Evolutionary conservation across 2,797 vertebrate species (phyloP).

Genomic region (Gymnothorax reevesii): DNA sequence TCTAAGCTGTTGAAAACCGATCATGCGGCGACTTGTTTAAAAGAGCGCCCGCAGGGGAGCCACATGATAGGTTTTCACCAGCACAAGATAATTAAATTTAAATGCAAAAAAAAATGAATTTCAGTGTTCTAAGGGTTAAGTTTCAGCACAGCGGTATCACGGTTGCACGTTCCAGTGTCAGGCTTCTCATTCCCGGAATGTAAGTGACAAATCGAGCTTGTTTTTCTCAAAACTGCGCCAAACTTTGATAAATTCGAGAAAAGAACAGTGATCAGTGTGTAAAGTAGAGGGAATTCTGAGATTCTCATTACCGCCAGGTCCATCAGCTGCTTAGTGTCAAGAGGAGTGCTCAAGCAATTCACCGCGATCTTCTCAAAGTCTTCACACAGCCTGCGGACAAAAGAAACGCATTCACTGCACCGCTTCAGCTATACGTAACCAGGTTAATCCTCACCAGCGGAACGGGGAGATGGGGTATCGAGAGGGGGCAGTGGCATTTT

Average conservation of each 20-base stretch:
- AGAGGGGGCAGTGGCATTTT: constrained; percentile 27
- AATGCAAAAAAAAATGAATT: no score
- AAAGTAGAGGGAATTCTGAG: not conserved
- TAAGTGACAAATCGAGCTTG: not conserved
- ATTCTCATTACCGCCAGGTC: constrained; percentile 77
- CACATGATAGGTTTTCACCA: no score
- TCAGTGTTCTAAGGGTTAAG: no score
- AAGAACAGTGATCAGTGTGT: not conserved
- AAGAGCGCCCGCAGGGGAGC: no score
- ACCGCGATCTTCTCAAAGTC: constrained; percentile 85
- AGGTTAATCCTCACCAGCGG: not conserved
- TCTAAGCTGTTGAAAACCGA: no score
- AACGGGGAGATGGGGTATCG: not conserved
- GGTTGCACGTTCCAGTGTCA: no score
- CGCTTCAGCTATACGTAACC: not conserved
- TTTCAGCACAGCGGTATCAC: no score
- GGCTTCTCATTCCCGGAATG: no score
- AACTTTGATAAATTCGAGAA: not conserved
- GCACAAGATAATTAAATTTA: no score
- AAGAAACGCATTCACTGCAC: constrained; percentile 19
- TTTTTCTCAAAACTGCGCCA: not conserved
- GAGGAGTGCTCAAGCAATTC: constrained; percentile 78
- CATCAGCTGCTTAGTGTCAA: constrained; percentile 82
- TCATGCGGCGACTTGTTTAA: no score
- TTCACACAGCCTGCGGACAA: constrained; percentile 75